Evolutionary conservation across 2,113 vertebrate species (phyloP).

Genomic region (Tragelaphus scriptus): DNA sequence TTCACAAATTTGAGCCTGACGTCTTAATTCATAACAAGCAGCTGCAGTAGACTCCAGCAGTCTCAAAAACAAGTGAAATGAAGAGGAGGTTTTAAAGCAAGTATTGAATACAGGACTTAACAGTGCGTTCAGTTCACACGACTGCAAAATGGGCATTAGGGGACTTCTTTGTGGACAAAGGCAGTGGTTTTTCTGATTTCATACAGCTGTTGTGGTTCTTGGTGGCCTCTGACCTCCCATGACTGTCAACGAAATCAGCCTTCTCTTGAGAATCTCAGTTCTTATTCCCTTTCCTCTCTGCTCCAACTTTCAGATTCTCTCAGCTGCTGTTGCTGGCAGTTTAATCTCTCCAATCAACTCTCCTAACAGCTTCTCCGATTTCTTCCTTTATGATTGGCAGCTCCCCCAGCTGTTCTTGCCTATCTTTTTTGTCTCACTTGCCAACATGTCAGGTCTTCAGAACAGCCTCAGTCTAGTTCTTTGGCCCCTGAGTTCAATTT

Average conservation of each 20-base stretch:
- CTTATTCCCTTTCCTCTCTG: not conserved
- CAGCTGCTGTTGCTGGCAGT: not conserved
- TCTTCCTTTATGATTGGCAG: not conserved
- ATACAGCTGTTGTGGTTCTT: not conserved
- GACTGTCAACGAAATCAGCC: not conserved
- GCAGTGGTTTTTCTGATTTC: not conserved
- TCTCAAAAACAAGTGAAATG: not conserved
- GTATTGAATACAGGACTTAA: too few species aligned
- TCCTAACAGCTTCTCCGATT: not conserved
- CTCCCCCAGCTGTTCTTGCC: not conserved
- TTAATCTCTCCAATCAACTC: not conserved
- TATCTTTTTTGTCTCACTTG: not conserved
- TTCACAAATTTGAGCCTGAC: not conserved
- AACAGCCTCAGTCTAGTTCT: not conserved
- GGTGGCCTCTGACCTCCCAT: not conserved
- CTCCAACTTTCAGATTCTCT: not conserved
- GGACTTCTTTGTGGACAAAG: not conserved
- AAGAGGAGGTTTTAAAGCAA: not conserved
- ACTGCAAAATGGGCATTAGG: not conserved
- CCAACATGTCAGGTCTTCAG: not conserved
- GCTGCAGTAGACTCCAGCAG: not conserved
- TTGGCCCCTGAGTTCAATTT: not conserved
- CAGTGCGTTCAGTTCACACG: accelerated
- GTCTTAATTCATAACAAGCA: not conserved
- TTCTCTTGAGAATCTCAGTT: not conserved